These are phyloP conservation scores for Megalurothrips usitatus DNA, from an alignment of 2,888 invertebrate genomes.

Conservation along the genomic window DNA sequence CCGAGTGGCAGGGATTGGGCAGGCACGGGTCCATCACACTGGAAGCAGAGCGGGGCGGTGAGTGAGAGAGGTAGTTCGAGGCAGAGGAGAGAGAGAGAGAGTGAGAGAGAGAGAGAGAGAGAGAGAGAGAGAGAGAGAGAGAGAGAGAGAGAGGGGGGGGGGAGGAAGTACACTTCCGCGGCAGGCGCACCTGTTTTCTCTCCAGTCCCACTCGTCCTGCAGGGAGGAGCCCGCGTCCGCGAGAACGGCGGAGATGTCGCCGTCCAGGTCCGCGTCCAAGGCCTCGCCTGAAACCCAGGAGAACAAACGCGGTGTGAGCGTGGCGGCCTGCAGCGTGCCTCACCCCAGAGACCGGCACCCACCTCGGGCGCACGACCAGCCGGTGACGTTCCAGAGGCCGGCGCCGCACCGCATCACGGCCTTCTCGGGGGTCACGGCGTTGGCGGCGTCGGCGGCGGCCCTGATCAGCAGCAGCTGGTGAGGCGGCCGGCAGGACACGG, in stretches of 20 bases:
- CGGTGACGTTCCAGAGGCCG: conserved; percentile 36
- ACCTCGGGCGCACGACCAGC: conserved; percentile 34
- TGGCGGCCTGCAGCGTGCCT: not conserved
- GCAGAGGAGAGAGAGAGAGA: not conserved
- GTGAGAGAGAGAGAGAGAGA: not conserved
- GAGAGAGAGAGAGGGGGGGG: no score
- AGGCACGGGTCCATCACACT: conserved; percentile 31
- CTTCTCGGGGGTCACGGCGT: conserved; percentile 12
- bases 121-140: not conserved
- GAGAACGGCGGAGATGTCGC: conserved; percentile 2
- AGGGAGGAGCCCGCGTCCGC: not conserved
- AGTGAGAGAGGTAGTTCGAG: not conserved
- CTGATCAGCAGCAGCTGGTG: not conserved
- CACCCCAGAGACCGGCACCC: not conserved
- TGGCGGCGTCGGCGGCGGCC: not conserved
- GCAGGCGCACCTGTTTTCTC: not conserved
- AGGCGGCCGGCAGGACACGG: conserved; percentile 15
- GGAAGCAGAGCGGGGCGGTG: not conserved
- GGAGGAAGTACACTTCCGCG: no score
- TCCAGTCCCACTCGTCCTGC: conserved; percentile 10
- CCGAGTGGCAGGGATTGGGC: conserved; percentile 34
- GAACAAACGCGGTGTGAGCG: no score
- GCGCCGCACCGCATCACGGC: conserved; percentile 31
- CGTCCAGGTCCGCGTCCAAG: not conserved
- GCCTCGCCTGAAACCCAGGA: not conserved